Conservation (phyloP, 2,797 vertebrate genomes). For the Vultur gryphus region DNA sequence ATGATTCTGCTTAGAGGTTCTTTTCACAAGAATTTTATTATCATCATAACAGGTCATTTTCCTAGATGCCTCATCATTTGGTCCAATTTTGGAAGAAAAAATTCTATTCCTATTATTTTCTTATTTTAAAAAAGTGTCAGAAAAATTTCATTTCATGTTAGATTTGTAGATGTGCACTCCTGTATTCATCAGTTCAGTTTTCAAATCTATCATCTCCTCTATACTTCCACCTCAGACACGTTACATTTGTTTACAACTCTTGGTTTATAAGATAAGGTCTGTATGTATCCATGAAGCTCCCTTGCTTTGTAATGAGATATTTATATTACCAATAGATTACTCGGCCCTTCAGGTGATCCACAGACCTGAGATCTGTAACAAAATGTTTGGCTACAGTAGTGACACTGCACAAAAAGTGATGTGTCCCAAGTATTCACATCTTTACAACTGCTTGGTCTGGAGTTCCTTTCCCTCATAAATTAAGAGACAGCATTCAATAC, state of each 20-base stretch:
- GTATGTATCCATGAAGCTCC: neutral
- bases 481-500: neutral
- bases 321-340: neutral
- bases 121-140: neutral
- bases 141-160: neutral
- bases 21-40: neutral
- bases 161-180: neutral
- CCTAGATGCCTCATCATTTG: neutral
- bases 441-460: neutral
- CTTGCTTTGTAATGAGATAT: neutral
- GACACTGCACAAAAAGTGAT: neutral
- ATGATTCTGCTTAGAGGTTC: neutral
- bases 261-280: neutral
- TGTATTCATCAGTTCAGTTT: neutral
- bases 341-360: neutral
- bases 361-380: neutral
- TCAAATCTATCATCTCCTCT: neutral
- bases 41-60: neutral
- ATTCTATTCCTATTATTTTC: neutral
- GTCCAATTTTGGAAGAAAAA: neutral
- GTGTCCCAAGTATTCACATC: neutral
- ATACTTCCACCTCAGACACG: neutral
- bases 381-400: neutral
- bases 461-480: neutral
- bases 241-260: neutral